Conservation (phyloP, 2,797 vertebrate genomes). For the Pangasius sanitwongsei region DNA sequence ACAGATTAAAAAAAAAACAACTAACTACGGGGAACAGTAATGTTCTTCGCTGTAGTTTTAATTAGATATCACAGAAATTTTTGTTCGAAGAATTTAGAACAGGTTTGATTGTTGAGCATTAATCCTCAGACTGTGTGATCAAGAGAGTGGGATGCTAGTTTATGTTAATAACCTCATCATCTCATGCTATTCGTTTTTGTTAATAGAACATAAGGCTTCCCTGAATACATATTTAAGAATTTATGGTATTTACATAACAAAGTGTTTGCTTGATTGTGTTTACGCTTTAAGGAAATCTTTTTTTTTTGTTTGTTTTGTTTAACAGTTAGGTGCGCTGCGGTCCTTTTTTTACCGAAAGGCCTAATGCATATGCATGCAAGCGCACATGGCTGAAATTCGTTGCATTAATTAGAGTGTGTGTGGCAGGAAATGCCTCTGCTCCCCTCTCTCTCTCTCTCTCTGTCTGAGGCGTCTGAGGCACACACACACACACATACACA, state of each 20-base stretch:
- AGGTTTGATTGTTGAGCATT: background rate
- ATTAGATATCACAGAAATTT: background rate
- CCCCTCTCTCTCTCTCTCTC: background rate
- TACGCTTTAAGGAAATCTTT: background rate
- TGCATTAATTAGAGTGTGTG: slow-evolving; percentile 15
- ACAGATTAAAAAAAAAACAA: background rate
- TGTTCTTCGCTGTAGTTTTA: background rate
- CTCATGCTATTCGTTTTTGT: background rate
- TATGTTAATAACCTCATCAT: background rate
- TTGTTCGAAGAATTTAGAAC: background rate
- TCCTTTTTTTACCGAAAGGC: background rate
- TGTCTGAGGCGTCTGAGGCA: background rate
- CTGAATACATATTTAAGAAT: slow-evolving; percentile 8
- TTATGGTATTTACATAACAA: slow-evolving; percentile 24
- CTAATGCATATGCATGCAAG: slow-evolving; percentile 1
- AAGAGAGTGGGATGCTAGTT: background rate
- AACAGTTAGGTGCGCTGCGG: background rate
- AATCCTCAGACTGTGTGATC: background rate
- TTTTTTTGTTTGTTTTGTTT: background rate
- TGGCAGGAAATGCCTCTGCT: slow-evolving; percentile 2
- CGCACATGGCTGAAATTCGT: background rate
- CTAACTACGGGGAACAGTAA: background rate
- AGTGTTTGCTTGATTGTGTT: slow-evolving; percentile 16
- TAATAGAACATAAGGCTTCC: background rate
- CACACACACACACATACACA: background rate